phyloP scores from a whole-genome alignment of 1,140 invertebrate species.

The Drepana arcuata region DNA sequence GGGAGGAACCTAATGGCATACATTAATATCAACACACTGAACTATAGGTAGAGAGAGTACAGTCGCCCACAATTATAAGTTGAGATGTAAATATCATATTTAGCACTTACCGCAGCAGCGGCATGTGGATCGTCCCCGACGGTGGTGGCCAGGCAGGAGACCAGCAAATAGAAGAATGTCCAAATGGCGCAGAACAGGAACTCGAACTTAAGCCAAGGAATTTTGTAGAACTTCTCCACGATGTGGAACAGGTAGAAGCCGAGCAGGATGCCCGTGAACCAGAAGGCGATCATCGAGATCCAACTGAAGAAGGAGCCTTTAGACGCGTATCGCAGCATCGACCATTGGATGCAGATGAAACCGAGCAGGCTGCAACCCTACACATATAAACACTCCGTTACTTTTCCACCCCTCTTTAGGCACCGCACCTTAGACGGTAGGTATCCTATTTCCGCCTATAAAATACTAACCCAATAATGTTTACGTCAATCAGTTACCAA shows the following conservation, averaged over 20 bases:
- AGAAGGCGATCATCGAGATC: conserved; percentile 88
- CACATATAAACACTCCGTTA: too few relatives aligned
- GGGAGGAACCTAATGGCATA: too few relatives aligned
- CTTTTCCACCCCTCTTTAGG: too few relatives aligned
- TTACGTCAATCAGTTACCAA: too few relatives aligned
- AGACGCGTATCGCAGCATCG: conserved; percentile 64
- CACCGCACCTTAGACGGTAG: too few relatives aligned
- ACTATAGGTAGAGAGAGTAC: too few relatives aligned
- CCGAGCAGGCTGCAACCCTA: conserved; percentile 85
- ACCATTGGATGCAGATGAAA: conserved; percentile 85
- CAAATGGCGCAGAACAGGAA: conserved; percentile 81
- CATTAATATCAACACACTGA: too few relatives aligned
- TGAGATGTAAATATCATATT: too few relatives aligned
- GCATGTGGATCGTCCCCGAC: conserved; percentile 71
- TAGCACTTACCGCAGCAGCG: conserved; percentile 79
- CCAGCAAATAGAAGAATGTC: conserved; percentile 81
- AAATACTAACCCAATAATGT: too few relatives aligned
- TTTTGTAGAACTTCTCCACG: conserved; percentile 86
- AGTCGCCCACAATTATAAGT: too few relatives aligned
- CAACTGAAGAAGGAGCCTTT: conserved; percentile 83
- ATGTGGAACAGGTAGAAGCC: conserved; percentile 89
- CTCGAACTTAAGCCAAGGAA: conserved; percentile 92
- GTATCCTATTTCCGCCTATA: too few relatives aligned
- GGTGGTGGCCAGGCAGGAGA: conserved; percentile 76
- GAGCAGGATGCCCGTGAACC: conserved; percentile 86